These are phyloP conservation scores for Eolophus roseicapilla DNA, from an alignment of 2,113 vertebrate genomes.

Conservation along the genomic window DNA sequence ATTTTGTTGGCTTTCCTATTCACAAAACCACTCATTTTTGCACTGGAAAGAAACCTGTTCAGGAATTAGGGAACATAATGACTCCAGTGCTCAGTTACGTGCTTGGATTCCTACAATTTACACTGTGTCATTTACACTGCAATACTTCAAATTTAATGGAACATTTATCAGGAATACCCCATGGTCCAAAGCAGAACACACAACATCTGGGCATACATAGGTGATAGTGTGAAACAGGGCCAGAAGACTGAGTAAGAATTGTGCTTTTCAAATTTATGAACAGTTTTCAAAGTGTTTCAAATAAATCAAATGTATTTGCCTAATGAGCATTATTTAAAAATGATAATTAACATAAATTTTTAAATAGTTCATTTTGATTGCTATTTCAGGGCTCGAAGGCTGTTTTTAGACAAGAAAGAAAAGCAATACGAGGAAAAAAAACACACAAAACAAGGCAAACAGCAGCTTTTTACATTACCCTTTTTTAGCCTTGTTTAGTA, in stretches of 20 bases:
- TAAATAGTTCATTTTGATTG: neutral
- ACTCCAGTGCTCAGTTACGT: neutral
- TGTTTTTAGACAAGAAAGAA: neutral
- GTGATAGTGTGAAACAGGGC: neutral
- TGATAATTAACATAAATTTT: neutral
- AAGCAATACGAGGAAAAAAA: neutral
- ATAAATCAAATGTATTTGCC: neutral
- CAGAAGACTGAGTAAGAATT: neutral
- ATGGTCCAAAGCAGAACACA: neutral
- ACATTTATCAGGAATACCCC: neutral
- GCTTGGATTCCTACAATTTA: neutral
- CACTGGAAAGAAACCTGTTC: neutral
- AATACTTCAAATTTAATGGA: neutral
- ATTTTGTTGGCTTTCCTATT: neutral
- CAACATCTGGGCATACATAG: neutral
- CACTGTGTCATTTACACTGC: neutral
- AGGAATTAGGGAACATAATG: neutral
- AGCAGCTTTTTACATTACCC: neutral
- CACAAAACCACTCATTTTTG: neutral
- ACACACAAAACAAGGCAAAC: neutral
- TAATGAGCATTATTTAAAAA: neutral
- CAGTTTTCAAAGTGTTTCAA: neutral
- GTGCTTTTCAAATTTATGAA: neutral
- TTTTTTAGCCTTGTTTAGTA: slow-evolving; percentile 34
- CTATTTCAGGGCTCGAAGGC: neutral